These are phyloP conservation scores for Bicyclus anynana DNA, from an alignment of 1,140 invertebrate genomes.

Conservation along the genomic window DNA sequence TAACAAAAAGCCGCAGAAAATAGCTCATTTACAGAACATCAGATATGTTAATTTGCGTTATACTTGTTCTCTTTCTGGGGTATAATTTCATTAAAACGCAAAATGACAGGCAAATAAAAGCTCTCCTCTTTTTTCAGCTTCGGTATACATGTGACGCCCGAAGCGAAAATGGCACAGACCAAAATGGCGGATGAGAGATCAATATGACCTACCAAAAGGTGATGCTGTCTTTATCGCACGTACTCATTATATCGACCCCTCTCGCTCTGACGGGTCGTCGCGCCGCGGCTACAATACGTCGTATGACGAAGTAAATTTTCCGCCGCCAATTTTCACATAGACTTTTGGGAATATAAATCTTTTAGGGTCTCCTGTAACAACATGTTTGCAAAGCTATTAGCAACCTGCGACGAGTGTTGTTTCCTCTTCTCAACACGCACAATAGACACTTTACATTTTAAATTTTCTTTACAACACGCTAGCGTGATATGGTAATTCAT, in stretches of 20 bases:
- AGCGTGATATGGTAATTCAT: no score
- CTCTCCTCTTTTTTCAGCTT: constrained; percentile 53
- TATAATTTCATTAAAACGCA: constrained; percentile 41
- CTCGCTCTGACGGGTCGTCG: constrained; percentile 45
- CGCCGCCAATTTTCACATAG: constrained; percentile 48
- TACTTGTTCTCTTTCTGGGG: constrained; percentile 21
- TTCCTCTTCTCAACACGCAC: background rate
- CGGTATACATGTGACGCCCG: constrained; percentile 61
- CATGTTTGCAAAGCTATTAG: constrained; percentile 49
- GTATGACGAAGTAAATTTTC: constrained; percentile 56
- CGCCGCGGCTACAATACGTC: constrained; percentile 61
- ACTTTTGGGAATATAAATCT: constrained; percentile 33
- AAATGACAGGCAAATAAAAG: constrained; percentile 64
- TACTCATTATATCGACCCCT: constrained; percentile 22
- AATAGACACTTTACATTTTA: background rate
- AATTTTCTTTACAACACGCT: no score
- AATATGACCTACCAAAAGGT: constrained; percentile 71
- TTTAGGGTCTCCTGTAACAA: constrained; percentile 30
- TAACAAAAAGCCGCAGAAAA: constrained; percentile 12
- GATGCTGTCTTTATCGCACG: constrained; percentile 42
- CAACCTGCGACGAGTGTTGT: constrained; percentile 41
- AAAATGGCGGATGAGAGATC: constrained; percentile 76
- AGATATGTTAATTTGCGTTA: constrained; percentile 59
- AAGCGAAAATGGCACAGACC: constrained; percentile 66
- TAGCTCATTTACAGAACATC: constrained; percentile 46